Percentiles rank a stretch among this genome's conserved stretches.
phyloP scores from a whole-genome alignment of 2,797 vertebrate species.

The Ciconia nigra region DNA sequence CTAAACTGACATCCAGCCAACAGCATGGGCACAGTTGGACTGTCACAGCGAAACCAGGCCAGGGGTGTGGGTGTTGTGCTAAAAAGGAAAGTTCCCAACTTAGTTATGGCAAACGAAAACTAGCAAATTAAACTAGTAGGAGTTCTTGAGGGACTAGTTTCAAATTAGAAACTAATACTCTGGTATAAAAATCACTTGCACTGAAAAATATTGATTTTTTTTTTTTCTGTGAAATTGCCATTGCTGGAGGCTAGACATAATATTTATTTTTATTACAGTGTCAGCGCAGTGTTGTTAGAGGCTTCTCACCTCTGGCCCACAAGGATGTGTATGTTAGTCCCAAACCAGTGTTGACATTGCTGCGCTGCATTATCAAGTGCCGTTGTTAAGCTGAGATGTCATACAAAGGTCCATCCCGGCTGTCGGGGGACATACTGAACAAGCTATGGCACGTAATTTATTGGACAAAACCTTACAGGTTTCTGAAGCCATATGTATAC shows the following conservation, averaged over 20 bases:
- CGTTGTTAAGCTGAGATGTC: conserved; percentile 34
- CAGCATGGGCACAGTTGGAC: not conserved
- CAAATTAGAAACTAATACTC: not conserved
- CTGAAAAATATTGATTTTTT: conserved; percentile 31
- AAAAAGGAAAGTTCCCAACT: not conserved
- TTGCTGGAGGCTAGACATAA: conserved; percentile 36
- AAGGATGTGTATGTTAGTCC: conserved; percentile 12
- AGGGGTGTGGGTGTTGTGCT: not conserved
- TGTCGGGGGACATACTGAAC: not conserved
- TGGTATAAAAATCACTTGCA: conserved; percentile 28
- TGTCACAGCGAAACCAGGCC: not conserved
- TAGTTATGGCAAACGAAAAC: not conserved
- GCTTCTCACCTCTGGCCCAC: conserved; percentile 41
- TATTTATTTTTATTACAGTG: conserved; percentile 61
- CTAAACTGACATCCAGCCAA: not conserved
- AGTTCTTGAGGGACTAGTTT: not conserved
- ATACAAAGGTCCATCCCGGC: not conserved
- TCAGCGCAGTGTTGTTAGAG: conserved; percentile 23
- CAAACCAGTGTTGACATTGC: not conserved
- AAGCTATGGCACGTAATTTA: not conserved
- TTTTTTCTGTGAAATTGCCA: conserved; percentile 1
- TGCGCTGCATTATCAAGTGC: not conserved
- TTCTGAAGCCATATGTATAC: not conserved
- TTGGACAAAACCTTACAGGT: not conserved
- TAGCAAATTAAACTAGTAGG: not conserved